Base-by-base conservation (phyloP, 1,140 invertebrate genomes). In the Caenorhabditis latens region DNA sequence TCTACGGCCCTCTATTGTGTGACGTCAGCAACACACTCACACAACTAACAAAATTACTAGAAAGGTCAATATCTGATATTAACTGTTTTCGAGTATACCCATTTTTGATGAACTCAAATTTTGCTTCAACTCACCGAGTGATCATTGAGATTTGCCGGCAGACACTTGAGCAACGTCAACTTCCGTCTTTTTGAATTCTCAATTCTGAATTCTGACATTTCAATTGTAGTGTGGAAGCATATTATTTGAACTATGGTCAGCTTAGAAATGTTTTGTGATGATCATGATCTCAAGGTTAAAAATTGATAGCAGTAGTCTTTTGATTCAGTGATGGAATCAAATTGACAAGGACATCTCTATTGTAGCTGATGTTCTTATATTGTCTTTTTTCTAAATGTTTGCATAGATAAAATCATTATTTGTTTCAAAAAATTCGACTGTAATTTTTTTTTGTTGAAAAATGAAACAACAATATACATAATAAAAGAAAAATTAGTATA, bases 311-410 rank as follows among this genome's bases (percentile, higher is more conserved):
- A 11, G 3, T 63, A 14, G 65, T 19, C 14, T 43, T 71, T 71
- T 71, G 65, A 71, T 71, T 71, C 46, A 16, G 4, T 42, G 65
- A 71, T 40, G 65, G 42, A 71, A 71, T 43, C 65, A 71, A 71
- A 71, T 11, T 63, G 61, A 63, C 24, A 71, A 65, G 32, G 32
- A 40, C 61, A 24, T 11, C 61, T 40, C 5, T 32, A n/a, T 71
- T 61, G 65, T 71, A 71, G 65, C 46, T 40, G 24, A 32, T 63
- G 58, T 63, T 63, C n/a, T 16, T 14, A 58, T 58, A 5, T 7
- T 58, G 2, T 32, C 32, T 32, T 32, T 32, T 32, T 32, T 32
- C 32, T 32, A 1, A 32, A 0, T 32, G 2, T 1, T 32, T 1
- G 32, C 32, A 2, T 32, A 32, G 32, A 32, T 1, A 32, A 2